These are phyloP conservation scores for Eurosta solidaginis DNA, from an alignment of 1,140 invertebrate genomes.

Conservation along the genomic window DNA sequence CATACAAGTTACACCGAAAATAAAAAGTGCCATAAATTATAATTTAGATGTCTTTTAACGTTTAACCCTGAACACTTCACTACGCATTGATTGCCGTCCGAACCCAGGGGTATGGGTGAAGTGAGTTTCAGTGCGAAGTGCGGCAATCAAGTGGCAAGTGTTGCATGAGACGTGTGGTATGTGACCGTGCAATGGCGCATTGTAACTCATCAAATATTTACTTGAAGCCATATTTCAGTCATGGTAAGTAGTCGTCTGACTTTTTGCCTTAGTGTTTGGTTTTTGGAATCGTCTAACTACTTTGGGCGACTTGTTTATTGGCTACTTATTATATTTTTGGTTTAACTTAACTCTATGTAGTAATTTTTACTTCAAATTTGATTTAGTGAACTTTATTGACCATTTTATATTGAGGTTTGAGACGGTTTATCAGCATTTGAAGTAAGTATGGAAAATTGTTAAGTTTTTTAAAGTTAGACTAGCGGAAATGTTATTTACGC, in stretches of 20 bases:
- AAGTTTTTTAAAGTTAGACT: too few relatives aligned
- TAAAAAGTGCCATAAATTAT: constrained; percentile 22
- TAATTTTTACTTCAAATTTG: constrained; percentile 19
- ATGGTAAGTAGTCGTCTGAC: not conserved
- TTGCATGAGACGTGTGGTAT: not conserved
- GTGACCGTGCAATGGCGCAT: not conserved
- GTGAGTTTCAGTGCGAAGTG: not conserved
- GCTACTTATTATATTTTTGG: too few relatives aligned
- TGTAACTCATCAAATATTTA: constrained; percentile 27
- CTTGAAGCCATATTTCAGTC: constrained; percentile 15
- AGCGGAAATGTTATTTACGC: too few relatives aligned
- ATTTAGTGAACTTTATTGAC: not conserved
- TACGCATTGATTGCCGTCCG: constrained; percentile 4
- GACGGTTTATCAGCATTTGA: too few relatives aligned
- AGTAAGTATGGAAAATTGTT: too few relatives aligned
- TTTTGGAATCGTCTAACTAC: not conserved
- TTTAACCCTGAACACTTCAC: not conserved
- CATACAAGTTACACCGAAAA: not conserved
- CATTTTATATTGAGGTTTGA: too few relatives aligned
- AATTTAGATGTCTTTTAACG: constrained; percentile 24
- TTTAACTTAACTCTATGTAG: constrained; percentile 9
- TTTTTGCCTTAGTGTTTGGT: not conserved
- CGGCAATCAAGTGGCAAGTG: not conserved
- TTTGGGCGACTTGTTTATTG: not conserved
- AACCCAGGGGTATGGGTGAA: not conserved